Conservation (phyloP, 2,888 invertebrate species). For the Therioaphis trifolii region DNA sequence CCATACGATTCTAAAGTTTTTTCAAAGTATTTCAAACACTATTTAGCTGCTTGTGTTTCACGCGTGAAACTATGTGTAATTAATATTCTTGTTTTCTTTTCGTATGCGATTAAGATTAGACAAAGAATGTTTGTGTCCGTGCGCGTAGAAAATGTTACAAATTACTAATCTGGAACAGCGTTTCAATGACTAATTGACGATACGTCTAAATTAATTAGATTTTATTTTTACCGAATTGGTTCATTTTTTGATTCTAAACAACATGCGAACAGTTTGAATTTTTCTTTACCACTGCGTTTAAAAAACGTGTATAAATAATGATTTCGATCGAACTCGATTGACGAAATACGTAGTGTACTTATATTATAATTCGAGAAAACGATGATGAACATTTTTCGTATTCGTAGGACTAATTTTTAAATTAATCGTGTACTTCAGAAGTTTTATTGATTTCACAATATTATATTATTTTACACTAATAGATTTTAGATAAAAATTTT, state of each 20-base stretch:
- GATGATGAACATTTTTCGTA: not conserved
- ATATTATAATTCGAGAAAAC: not conserved
- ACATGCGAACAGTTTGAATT: too few species aligned
- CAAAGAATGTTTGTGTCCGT: not conserved
- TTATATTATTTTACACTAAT: not conserved
- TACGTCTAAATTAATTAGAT: too few species aligned
- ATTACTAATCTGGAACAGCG: conserved; percentile 12
- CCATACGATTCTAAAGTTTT: too few species aligned
- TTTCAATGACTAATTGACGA: conserved; percentile 19
- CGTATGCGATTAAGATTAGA: not conserved
- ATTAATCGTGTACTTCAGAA: not conserved
- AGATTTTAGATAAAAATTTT: not conserved
- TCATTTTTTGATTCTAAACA: too few species aligned
- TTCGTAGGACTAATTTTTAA: not conserved
- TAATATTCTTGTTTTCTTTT: not conserved
- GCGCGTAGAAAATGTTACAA: not conserved
- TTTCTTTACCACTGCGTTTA: too few species aligned
- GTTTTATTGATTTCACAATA: not conserved
- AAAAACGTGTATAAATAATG: not conserved
- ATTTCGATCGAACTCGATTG: too few species aligned
- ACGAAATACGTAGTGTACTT: not conserved
- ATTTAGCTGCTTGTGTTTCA: conserved; percentile 1
- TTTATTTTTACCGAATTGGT: too few species aligned
- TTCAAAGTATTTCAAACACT: conserved; percentile 17
- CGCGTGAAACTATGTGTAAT: not conserved